Conservation (phyloP, 2,113 vertebrate genomes). For the Thamnophis sirtalis region DNA sequence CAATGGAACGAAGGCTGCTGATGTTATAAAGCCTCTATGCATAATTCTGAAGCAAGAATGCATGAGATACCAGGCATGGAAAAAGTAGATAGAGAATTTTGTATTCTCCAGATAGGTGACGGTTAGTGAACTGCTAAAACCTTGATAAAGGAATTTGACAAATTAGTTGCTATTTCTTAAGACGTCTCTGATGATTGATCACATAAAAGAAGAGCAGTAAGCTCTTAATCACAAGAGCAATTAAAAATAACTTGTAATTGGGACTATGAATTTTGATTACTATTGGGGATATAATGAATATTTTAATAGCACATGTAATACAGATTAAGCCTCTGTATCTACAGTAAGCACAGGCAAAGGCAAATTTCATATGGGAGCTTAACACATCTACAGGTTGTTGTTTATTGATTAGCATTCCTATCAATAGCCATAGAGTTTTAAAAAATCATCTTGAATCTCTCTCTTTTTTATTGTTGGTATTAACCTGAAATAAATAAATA, state of each 20-base stretch:
- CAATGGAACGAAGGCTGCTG: background rate
- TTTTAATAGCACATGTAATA: background rate
- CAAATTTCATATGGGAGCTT: background rate
- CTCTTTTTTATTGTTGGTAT: background rate
- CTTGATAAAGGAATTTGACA: background rate
- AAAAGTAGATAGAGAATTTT: background rate
- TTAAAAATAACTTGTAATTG: background rate
- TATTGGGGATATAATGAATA: background rate
- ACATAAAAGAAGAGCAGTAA: background rate
- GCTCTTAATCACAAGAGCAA: background rate
- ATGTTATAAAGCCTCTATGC: background rate
- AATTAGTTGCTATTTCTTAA: background rate
- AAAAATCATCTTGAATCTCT: background rate
- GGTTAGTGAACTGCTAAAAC: background rate
- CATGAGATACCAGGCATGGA: background rate
- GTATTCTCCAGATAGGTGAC: background rate
- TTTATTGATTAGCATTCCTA: background rate
- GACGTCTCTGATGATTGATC: background rate
- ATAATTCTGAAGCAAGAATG: background rate
- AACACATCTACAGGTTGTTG: background rate
- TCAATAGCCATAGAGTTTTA: background rate
- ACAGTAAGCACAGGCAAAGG: background rate
- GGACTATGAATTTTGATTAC: background rate
- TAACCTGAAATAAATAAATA: background rate
- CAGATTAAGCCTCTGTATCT: background rate